phyloP scores from a whole-genome alignment of 2,888 invertebrate genomes.

The Himalopsyche anomala region DNA sequence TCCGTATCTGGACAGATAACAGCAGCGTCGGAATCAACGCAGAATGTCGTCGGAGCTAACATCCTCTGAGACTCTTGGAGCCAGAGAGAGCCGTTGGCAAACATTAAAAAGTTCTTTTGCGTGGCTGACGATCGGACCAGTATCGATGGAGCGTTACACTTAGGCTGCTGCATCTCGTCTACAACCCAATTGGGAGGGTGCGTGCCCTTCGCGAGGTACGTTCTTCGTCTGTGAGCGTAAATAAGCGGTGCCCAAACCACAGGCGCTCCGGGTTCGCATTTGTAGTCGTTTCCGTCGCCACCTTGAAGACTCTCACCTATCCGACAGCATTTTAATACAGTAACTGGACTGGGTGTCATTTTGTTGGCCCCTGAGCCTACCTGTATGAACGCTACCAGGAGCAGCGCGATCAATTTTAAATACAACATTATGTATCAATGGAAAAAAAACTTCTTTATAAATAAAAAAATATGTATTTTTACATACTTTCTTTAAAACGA shows the following conservation, averaged over 20 bases:
- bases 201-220: slow-evolving; percentile 71
- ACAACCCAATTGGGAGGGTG: slow-evolving; percentile 76
- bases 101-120: slow-evolving; percentile 75
- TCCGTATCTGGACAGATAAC: slow-evolving; percentile 78
- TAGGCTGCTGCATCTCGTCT: slow-evolving; percentile 68
- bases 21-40: slow-evolving; percentile 82
- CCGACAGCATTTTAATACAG: slow-evolving; percentile 77
- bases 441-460: slow-evolving; percentile 3
- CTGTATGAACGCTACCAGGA: slow-evolving; percentile 10
- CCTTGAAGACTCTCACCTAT: slow-evolving; percentile 74
- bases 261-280: slow-evolving; percentile 67
- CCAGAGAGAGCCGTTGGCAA: slow-evolving; percentile 81
- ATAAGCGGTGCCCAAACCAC: slow-evolving; percentile 78
- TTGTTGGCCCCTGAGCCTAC: slow-evolving; percentile 62
- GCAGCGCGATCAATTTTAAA: slow-evolving; percentile 29
- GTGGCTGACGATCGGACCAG: slow-evolving; percentile 71
- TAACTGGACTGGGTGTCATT: slow-evolving; percentile 68
- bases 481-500: slow-evolving; percentile 46
- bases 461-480: slow-evolving; percentile 47
- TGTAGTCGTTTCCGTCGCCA: slow-evolving; percentile 70
- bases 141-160: slow-evolving; percentile 71
- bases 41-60: slow-evolving; percentile 79
- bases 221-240: slow-evolving; percentile 75
- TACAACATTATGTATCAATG: slow-evolving; percentile 40
- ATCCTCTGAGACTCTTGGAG: slow-evolving; percentile 73